phyloP scores from a whole-genome alignment of 1,140 invertebrate species.

The Scaptomyza pallida region DNA sequence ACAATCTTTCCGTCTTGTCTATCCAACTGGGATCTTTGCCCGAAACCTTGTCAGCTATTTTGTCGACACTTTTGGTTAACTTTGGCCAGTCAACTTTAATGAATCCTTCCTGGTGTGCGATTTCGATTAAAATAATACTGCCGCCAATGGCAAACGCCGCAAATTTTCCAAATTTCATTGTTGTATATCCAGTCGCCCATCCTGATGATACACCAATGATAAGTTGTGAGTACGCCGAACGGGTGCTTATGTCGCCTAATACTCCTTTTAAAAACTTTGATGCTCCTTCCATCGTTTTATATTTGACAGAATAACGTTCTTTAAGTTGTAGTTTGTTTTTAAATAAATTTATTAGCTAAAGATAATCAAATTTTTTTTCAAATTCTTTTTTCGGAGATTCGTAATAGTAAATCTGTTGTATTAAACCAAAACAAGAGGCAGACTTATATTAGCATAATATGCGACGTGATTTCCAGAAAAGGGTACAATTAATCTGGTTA shows the following conservation, averaged over 20 bases:
- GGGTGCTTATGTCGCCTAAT: slow-evolving; percentile 91
- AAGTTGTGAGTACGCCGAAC: slow-evolving; percentile 93
- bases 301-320: slow-evolving; percentile 36
- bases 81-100: slow-evolving; percentile 96
- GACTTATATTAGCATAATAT: no score
- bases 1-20: slow-evolving; percentile 91
- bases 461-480: no score
- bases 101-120: slow-evolving; percentile 96
- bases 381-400: neutral
- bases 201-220: slow-evolving; percentile 93
- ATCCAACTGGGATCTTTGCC: slow-evolving; percentile 89
- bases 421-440: neutral
- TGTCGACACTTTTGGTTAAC: slow-evolving; percentile 92
- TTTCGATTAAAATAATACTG: slow-evolving; percentile 94
- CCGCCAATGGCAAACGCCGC: slow-evolving; percentile 95
- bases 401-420: neutral
- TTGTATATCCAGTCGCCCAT: slow-evolving; percentile 95
- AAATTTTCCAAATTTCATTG: slow-evolving; percentile 96
- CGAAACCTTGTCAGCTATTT: slow-evolving; percentile 91
- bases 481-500: no score
- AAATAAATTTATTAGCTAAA: neutral
- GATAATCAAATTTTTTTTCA: no score
- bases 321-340: neutral
- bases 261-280: slow-evolving; percentile 90
- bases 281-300: slow-evolving; percentile 87